phyloP scores from a whole-genome alignment of 1,140 invertebrate species.

The Scylla paramamosain region DNA sequence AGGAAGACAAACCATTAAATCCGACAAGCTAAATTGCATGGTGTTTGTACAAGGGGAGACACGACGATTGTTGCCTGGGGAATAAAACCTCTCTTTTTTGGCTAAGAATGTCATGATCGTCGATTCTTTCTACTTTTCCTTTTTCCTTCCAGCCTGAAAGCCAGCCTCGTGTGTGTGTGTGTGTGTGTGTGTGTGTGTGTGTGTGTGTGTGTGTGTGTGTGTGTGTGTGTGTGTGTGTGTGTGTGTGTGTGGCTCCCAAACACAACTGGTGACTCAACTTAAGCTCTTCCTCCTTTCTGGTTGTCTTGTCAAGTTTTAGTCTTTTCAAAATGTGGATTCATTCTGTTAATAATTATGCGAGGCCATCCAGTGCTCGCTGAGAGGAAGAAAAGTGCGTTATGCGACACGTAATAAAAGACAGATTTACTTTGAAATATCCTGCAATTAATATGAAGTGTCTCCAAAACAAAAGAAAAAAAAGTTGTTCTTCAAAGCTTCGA shows the following conservation, averaged over 20 bases:
- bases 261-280: neutral
- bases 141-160: neutral
- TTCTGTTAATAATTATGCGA: neutral
- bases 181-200: slow-evolving; percentile 38
- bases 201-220: slow-evolving; percentile 44
- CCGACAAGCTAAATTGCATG: neutral
- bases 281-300: neutral
- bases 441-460: too few species aligned
- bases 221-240: slow-evolving; percentile 62
- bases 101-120: slow-evolving; percentile 11
- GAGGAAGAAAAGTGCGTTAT: too few species aligned
- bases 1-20: slow-evolving; percentile 15
- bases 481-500: too few species aligned
- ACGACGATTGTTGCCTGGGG: neutral
- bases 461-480: too few species aligned
- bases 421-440: neutral
- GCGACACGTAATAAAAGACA: neutral
- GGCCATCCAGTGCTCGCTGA: neutral
- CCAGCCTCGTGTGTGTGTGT: neutral
- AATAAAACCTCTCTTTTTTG: neutral
- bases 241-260: neutral
- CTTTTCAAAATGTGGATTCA: neutral
- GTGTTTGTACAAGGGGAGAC: slow-evolving; percentile 8
- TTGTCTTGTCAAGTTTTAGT: neutral
- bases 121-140: neutral